These are phyloP conservation scores for Eubucco bourcierii DNA, from an alignment of 2,113 vertebrate genomes.

Conservation along the genomic window DNA sequence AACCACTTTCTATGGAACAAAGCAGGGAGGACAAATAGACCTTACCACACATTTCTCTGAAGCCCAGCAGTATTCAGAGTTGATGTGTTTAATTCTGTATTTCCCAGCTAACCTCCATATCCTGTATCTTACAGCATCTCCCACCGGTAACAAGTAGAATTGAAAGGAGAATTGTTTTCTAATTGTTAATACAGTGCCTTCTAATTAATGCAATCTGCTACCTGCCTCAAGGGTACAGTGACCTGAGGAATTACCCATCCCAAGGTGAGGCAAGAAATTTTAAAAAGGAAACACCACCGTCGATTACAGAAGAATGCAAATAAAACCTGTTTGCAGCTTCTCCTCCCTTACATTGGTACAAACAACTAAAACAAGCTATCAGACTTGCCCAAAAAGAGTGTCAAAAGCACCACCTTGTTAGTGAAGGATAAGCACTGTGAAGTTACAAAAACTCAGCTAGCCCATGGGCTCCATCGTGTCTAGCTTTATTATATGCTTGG, in stretches of 20 bases:
- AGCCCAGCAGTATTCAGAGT: neutral
- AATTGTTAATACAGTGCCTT: neutral
- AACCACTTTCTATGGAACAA: neutral
- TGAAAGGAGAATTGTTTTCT: neutral
- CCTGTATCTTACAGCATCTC: neutral
- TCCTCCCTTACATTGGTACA: neutral
- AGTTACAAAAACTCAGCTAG: neutral
- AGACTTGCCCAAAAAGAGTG: neutral
- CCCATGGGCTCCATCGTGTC: neutral
- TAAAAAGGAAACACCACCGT: neutral
- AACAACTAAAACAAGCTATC: neutral
- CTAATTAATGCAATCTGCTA: neutral
- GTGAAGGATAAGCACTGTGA: neutral
- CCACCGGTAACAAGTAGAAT: neutral
- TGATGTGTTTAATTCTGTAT: neutral
- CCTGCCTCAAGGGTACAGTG: neutral
- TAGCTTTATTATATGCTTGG: neutral
- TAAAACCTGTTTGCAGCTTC: neutral
- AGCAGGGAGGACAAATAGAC: neutral
- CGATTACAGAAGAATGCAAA: neutral
- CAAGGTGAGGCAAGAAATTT: neutral
- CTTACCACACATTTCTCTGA: neutral
- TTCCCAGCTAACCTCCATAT: neutral
- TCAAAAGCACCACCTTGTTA: neutral
- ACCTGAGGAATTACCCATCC: neutral